These are phyloP conservation scores for Urophycis tenuis DNA, from an alignment of 2,797 vertebrate species.

Conservation along the genomic window DNA sequence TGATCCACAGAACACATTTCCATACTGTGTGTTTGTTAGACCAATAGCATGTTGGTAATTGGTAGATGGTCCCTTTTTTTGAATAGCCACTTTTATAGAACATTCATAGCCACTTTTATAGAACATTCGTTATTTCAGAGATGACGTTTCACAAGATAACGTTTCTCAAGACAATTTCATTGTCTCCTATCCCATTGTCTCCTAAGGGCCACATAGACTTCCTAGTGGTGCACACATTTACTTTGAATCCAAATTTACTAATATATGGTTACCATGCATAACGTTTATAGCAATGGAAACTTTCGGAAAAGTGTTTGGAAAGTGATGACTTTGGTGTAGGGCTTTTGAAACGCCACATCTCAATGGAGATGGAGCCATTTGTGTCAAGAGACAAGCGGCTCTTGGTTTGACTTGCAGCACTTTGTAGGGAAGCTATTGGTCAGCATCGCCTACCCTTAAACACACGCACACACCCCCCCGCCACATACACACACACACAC, in stretches of 20 bases:
- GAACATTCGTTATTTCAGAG: background rate
- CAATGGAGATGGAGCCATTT: background rate
- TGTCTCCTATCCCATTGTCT: background rate
- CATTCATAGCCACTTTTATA: no score
- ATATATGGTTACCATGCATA: background rate
- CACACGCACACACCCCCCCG: background rate
- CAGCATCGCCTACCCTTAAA: background rate
- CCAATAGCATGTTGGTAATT: no score
- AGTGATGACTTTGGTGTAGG: background rate
- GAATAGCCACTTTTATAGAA: no score
- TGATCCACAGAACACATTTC: background rate
- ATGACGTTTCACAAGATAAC: background rate
- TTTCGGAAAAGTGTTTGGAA: no score
- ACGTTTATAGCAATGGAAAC: background rate
- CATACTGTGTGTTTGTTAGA: no score
- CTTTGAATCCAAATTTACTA: background rate
- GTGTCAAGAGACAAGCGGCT: background rate
- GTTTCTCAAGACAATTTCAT: background rate
- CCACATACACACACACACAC: constrained; percentile 5
- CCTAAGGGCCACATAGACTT: background rate
- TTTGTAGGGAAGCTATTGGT: background rate
- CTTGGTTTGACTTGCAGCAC: background rate
- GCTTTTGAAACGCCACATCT: background rate
- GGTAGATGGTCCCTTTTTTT: no score
- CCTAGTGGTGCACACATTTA: background rate